Percentiles rank a stretch among this genome's conserved stretches.
phyloP scores from a whole-genome alignment of 1,140 invertebrate species.

The Oscheius sp. region DNA sequence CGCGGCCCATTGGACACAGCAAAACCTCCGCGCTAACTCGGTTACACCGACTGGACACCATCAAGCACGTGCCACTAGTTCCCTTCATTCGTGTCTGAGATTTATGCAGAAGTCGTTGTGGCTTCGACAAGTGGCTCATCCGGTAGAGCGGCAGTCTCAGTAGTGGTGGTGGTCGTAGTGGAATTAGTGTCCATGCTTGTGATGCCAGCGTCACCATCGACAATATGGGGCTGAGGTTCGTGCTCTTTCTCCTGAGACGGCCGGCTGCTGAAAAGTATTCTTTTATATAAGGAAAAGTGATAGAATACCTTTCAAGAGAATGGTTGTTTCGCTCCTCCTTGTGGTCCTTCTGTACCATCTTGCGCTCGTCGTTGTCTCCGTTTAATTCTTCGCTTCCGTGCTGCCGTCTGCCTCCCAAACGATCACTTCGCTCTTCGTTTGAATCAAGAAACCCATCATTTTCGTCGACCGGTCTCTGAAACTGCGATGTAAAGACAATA shows the following conservation, averaged over 20 bases:
- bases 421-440: background rate
- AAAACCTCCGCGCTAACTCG: too few relatives aligned
- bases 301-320: too few relatives aligned
- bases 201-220: background rate
- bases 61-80: too few relatives aligned
- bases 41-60: too few relatives aligned
- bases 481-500: too few relatives aligned
- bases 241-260: too few relatives aligned
- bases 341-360: constrained; percentile 4
- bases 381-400: background rate
- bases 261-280: too few relatives aligned
- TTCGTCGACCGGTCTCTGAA: too few relatives aligned
- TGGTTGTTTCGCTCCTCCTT: too few relatives aligned
- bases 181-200: background rate
- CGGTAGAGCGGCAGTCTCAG: too few relatives aligned
- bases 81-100: background rate
- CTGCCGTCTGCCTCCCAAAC: background rate
- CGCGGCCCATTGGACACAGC: background rate
- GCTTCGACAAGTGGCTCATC: background rate
- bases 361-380: background rate
- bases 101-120: background rate
- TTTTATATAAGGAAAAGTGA: too few relatives aligned
- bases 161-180: background rate
- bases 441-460: constrained; percentile 18
- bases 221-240: background rate